Base-by-base conservation (phyloP, 2,888 invertebrate genomes). In the Drosophila stalkeri region DNA sequence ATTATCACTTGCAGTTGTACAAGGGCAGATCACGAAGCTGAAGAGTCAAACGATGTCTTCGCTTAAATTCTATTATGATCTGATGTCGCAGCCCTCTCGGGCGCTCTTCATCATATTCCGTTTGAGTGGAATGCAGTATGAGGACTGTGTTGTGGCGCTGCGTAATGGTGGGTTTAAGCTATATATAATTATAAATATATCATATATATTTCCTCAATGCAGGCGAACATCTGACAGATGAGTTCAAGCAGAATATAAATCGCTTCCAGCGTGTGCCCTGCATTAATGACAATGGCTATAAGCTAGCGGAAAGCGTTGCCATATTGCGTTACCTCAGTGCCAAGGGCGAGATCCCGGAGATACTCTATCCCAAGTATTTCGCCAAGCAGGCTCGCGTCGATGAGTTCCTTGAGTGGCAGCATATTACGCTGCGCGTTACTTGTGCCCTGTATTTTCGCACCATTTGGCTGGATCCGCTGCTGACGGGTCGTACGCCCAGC, bases 31-130 rank as follows among this genome's bases (percentile, higher is more conserved):
- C n/a, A 64, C 80, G 3, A 72, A 59, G 49, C 64, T 70, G 31
- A 49, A 52, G 12, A 49, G 9, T n/a, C 46, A n/a, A 1, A 75
- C 70, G 49, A 85, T 89, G 94, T 76, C 93, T 3, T 63, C 78
- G 80, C 76, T 96, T 56, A 94, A 94, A 90, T 94, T 95, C 55
- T 97, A 96, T 90, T 96, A 94, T 78, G 96, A 97, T 93, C 93
- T 96, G 20, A 93, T 97, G 94, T 97, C 97, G 0, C 97, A 96
- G 92, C 97, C 97, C 1, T 95, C 95, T 8, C 94, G 97, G 88
- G 95, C 96, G 12, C 84, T 97, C 41, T 95, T 95, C 72, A 95
- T 96, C 78, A 94, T 96, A 88, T 92, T 97, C 47, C 96, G 96
- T 85, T 90, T 93, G 23, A 94, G 94, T 55, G 95, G 95, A 64